phyloP scores from a whole-genome alignment of 2,113 vertebrate genomes.

The Callaeas wilsoni region DNA sequence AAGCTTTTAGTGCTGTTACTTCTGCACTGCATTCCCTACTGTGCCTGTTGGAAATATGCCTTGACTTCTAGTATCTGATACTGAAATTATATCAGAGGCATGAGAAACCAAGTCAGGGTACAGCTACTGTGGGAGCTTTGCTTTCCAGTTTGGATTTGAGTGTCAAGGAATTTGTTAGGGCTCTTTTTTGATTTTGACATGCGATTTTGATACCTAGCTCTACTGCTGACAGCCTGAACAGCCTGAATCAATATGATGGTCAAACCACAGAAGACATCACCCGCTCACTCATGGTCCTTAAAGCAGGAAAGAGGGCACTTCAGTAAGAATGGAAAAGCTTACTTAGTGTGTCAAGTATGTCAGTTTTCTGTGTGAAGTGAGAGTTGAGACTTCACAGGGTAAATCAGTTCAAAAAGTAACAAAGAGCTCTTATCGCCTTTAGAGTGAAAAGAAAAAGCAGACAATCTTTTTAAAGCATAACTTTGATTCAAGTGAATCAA shows the following conservation, averaged over 20 bases:
- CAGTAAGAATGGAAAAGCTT: neutral
- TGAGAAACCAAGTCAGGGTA: neutral
- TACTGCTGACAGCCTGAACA: neutral
- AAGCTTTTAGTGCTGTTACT: neutral
- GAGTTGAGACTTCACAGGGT: neutral
- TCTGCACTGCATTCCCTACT: neutral
- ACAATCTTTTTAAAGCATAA: neutral
- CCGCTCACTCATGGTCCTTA: neutral
- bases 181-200: neutral
- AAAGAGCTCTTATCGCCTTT: neutral
- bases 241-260: neutral
- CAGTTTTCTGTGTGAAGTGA: neutral
- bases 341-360: neutral
- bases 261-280: neutral
- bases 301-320: neutral
- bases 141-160: neutral
- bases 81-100: neutral
- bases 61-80: neutral
- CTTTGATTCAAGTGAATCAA: constrained; percentile 19
- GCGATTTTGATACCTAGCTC: neutral
- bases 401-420: neutral
- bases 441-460: neutral
- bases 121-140: neutral
- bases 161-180: neutral
- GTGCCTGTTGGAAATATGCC: neutral